Conservation (phyloP, 2,888 invertebrate species). For the Clusia tigrina region DNA sequence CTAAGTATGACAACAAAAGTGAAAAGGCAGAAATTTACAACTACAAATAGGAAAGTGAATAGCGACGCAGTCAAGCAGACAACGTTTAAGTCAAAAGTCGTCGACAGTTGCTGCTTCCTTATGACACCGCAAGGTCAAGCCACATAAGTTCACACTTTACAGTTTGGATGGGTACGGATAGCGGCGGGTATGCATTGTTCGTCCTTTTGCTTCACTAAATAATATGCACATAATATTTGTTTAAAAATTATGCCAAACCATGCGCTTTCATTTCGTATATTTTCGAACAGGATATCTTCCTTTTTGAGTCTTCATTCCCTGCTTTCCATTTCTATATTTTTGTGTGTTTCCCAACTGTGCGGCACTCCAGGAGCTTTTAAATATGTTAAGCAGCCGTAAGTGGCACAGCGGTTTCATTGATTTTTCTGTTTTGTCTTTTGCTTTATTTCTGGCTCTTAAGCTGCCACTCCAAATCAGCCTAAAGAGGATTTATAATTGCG, state of each 20-base stretch:
- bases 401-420: not conserved
- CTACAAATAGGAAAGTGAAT: slow-evolving; percentile 6
- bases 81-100: not conserved
- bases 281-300: not conserved
- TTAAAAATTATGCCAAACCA: not conserved
- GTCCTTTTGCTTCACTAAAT: no score
- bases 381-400: slow-evolving; percentile 1
- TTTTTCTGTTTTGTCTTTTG: not conserved
- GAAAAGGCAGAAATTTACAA: slow-evolving; percentile 27
- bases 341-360: slow-evolving; percentile 9
- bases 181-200: no score
- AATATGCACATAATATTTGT: not conserved
- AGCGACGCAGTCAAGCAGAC: not conserved
- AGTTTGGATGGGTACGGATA: no score
- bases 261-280: not conserved
- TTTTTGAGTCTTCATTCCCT: not conserved
- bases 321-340: slow-evolving; percentile 22
- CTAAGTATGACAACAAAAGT: slow-evolving; percentile 41
- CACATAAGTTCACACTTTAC: no score
- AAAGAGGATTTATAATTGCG: slow-evolving; percentile 51
- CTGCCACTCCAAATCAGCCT: slow-evolving; percentile 37
- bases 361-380: not conserved
- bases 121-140: no score
- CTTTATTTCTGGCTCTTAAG: not conserved
- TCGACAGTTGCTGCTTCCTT: no score